Base-by-base conservation (phyloP, 2,888 invertebrate genomes). In the Laothoe populi region DNA sequence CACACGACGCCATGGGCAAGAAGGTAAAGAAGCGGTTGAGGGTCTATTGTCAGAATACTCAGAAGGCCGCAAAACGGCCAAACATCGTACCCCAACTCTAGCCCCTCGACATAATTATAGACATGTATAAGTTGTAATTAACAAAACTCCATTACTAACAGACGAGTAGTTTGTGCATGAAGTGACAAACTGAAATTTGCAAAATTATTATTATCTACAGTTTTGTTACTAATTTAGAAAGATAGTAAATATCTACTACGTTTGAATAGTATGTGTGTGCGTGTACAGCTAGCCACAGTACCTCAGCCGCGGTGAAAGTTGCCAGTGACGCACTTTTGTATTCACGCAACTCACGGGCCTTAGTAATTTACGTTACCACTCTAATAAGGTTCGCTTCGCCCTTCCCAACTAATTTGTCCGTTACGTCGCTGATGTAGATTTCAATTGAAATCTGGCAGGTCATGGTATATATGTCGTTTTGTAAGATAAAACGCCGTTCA, bases 291-390 rank as follows among this genome's bases (percentile, higher is more conserved):
- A 23, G 45, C 46, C 46, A 31, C 46, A 62, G 62, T 59, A 62
- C 58, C 53, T 57, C 40, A 72, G 72, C 63, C 72, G 75, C 70
- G 90, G 92, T 87, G 92, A 92, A 92, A 92, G 92, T 91, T 90
- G 85, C 77, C 78, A 72, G 84, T 88, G 90, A 91, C 90, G 91
- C 86, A 87, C 85, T 84, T 83, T 83, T 85, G 86, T 87, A 83
- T 85, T 82, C 86, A 85, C 83, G 81, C 83, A 83, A 81, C 82
- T 77, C 80, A 78, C 79, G 75, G 77, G 70, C 74, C 75, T 80
- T 72, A 82, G 83, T 82, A 83, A 86, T 84, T 85, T 86, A 63
- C 82, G 75, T 80, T 70, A 78, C 83, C 81, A 82, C 64, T 82
- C 71, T 78, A 82, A 76, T 75, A 64, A 79, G 83, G 71, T 70